Evolutionary conservation across 2,888 invertebrate genomes (phyloP), one percentile per base, ranked within the genome.

Genomic region (Cataglyphis livida): DNA sequence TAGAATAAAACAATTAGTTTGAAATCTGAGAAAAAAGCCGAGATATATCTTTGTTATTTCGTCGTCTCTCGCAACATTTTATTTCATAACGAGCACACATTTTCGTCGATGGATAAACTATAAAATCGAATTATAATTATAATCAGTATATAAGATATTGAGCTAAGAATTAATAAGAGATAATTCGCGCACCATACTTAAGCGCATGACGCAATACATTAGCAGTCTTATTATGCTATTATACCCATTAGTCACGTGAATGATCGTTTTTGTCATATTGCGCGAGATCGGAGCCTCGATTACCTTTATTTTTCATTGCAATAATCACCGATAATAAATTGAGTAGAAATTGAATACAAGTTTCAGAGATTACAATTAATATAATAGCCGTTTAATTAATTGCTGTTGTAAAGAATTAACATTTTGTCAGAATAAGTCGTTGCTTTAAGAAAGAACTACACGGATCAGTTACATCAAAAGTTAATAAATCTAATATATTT

Each of bases 141-240:
- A 41, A 74, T 74, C 62, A 61, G 62, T 44, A 44, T 61, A 61
- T 61, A 28, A 74, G 41, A 61, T 62, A 62, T 61, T n/a, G 32
- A 32, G 59, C 18, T 18, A 41, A 21, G 10, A n/a, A 12, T 28
- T 21, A 32, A 74, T 48, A 44, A 10, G 9, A n/a, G 21, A 0
- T 9, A 9, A 12, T 54, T 25, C 18, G 6, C 21, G 15, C 9
- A 28, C 7, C n/a, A n/a, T 32, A 32, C 32, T 21, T 28, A n/a
- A 61, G n/a, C n/a, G 6, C 1, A n/a, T 61, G 61, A 28, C 15
- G 61, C 61, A 74, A 51, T 51, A 74, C 0, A 6, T 15, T 28
- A 28, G 28, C 28, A n/a, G 73, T 61, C 73, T 73, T 71, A 57
- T 57, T 57, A 57, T 38, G 25, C 38, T 25, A 71, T 25, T 38